These are phyloP conservation scores for Pitta sordida DNA, from an alignment of 2,113 vertebrate genomes.

Conservation along the genomic window DNA sequence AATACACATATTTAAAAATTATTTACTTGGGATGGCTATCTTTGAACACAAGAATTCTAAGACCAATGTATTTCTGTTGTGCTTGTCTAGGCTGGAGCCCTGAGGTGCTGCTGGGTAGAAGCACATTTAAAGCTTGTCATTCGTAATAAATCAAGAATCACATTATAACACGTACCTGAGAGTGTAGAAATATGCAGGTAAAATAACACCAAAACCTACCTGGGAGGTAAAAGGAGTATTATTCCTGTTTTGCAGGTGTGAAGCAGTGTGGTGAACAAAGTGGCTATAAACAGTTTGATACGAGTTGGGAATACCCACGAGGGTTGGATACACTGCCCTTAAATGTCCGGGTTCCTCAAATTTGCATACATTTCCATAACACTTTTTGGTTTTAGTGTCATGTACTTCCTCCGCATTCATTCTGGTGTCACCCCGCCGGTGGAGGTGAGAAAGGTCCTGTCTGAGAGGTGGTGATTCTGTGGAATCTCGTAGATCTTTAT, in stretches of 20 bases:
- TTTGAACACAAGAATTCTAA: neutral
- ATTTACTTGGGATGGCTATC: neutral
- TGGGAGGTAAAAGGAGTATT: neutral
- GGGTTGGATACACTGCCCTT: neutral
- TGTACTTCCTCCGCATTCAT: neutral
- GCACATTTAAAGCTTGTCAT: neutral
- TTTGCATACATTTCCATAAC: accelerated
- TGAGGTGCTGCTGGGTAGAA: neutral
- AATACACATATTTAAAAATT: neutral
- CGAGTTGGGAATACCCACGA: neutral
- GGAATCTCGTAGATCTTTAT: neutral
- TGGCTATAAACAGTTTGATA: neutral
- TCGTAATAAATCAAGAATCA: neutral
- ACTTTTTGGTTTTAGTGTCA: neutral
- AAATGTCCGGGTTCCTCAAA: neutral
- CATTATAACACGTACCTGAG: neutral
- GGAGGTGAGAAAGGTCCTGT: neutral
- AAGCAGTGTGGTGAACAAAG: neutral
- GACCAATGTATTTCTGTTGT: accelerated
- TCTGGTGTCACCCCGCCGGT: neutral
- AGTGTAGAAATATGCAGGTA: neutral
- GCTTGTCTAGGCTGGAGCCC: neutral
- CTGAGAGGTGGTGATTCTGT: neutral
- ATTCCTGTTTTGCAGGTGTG: neutral
- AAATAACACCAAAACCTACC: neutral